Percentiles rank a stretch among this genome's conserved stretches.
Evolutionary conservation across 2,888 invertebrate species (phyloP).

Genomic region (Lithophane ornitopus): DNA sequence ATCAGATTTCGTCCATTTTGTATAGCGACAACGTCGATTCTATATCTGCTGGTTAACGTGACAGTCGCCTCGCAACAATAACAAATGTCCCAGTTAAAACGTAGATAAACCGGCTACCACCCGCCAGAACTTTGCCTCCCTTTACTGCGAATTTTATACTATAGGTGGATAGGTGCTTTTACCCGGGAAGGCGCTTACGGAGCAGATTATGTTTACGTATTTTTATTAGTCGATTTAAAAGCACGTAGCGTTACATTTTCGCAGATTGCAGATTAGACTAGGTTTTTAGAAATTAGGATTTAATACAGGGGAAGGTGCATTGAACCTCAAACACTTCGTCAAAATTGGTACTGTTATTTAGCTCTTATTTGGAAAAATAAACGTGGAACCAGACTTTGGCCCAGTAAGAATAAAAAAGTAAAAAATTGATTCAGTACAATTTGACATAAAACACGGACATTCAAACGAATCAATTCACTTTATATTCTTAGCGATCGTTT

Average conservation of each 20-base stretch:
- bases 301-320: background rate
- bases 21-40: slow-evolving; percentile 15
- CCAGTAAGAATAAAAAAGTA: too few species aligned
- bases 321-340: background rate
- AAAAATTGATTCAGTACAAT: slow-evolving; percentile 23
- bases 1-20: slow-evolving; percentile 54
- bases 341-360: background rate
- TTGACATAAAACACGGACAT: slow-evolving; percentile 23
- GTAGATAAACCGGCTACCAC: slow-evolving; percentile 66
- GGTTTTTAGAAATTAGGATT: background rate
- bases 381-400: background rate
- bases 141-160: slow-evolving; percentile 64
- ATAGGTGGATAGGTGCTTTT: slow-evolving; percentile 22
- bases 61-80: slow-evolving; percentile 65
- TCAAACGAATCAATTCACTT: slow-evolving; percentile 40
- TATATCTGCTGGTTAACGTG: slow-evolving; percentile 53
- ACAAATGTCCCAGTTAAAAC: slow-evolving; percentile 68
- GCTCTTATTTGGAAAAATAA: background rate
- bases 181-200: background rate
- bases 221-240: slow-evolving; percentile 19
- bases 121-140: slow-evolving; percentile 65
- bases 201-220: slow-evolving; percentile 6
- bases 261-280: background rate
- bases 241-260: background rate
- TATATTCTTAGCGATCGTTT: slow-evolving; percentile 38